Percentiles rank a stretch among this genome's conserved stretches.
Evolutionary conservation across 2,888 invertebrate genomes (phyloP).

Genomic region (Lamproptera curius): DNA sequence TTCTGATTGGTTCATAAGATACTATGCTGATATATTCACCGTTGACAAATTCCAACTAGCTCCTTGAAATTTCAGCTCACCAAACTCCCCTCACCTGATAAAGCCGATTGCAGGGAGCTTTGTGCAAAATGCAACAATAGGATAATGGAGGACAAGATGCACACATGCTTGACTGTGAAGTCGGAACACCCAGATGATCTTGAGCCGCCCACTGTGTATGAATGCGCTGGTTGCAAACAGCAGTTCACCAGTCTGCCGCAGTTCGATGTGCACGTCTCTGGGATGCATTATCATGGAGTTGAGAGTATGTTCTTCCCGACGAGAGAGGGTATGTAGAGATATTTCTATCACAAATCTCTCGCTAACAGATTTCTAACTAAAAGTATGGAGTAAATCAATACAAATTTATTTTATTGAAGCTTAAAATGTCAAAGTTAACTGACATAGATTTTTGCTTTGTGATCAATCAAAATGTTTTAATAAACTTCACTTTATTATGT

Average conservation of each 20-base stretch:
- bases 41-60: too few species aligned
- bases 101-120: slow-evolving; percentile 42
- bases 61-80: slow-evolving; percentile 38
- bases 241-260: slow-evolving; percentile 31
- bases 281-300: slow-evolving; percentile 36
- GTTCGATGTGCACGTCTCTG: slow-evolving; percentile 46
- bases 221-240: slow-evolving; percentile 44
- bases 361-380: too few species aligned
- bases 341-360: too few species aligned
- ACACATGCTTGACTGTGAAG: slow-evolving; percentile 17
- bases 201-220: slow-evolving; percentile 17
- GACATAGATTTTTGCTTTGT: too few species aligned
- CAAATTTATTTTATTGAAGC: too few species aligned
- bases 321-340: slow-evolving; percentile 32
- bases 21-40: too few species aligned
- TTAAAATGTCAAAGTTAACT: too few species aligned
- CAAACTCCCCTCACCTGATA: slow-evolving; percentile 35
- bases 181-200: not conserved
- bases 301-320: slow-evolving; percentile 49
- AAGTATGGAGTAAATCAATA: too few species aligned
- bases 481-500: too few species aligned
- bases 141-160: slow-evolving; percentile 22
- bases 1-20: too few species aligned
- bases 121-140: slow-evolving; percentile 35
- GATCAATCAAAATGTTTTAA: too few species aligned